Base-by-base conservation (phyloP, 2,888 invertebrate species). In the Coenonympha glycerion region DNA sequence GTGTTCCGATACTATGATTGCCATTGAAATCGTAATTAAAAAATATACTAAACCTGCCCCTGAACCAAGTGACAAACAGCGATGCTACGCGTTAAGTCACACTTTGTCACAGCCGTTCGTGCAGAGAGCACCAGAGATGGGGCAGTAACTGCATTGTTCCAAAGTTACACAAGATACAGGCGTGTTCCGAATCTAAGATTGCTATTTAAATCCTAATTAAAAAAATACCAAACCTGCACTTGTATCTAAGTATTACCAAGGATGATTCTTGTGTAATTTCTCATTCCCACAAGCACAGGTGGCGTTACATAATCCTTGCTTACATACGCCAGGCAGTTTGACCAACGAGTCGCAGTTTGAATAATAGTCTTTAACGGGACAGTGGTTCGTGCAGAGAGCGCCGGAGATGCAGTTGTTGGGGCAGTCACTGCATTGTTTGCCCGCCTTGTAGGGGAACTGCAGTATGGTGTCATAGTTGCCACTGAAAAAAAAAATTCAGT, bases 321-420 rank as follows among this genome's bases (percentile, higher is more conserved):
- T 49, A 53, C 87, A 87, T 2, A 75, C 59, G 24, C 65, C 66
- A 55, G 78, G 37, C 82, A 80, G 66, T 9, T 61, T 48, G 56
- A 89, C 76, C 18, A 94, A 79, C 47, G 92, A 90, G 15, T 77
- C 80, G 72, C 95, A 95, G 76, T 95, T 94, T 46, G 91, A 90
- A 90, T 91, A 94, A 28, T 88, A 77, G 72, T 94, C 93, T 31
- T 90, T 90, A 55, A 88, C 88, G 28, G 88, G 86, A 65, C 95
- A 95, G 0, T 90, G 69, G 79, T 95, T 95, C 30, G 90, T 91
- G 78, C 95, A 95, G n/a, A 94, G 88, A 57, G 89, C 87, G 26
- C 88, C 89, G 8, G 88, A 82, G 52, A 89, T 80, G 70, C 94
- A 94, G 56, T 89, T 76, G 18, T 85, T 77, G 15, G 89, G 88